Evolutionary conservation across 2,888 invertebrate genomes (phyloP).

Genomic region (Plusia festucae): DNA sequence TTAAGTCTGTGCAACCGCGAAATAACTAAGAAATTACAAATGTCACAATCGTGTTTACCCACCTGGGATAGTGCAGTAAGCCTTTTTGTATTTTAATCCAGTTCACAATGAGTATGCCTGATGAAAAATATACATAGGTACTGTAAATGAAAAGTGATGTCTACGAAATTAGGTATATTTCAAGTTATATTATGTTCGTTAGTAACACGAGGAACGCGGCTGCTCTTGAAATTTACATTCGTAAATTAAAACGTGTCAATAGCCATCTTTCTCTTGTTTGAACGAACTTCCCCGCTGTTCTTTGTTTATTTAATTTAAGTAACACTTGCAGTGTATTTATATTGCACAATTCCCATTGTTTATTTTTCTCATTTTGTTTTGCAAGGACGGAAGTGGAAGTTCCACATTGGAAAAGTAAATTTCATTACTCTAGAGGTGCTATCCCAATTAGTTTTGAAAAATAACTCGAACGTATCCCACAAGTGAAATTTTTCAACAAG

Average conservation of each 20-base stretch:
- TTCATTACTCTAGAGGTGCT: conserved; percentile 5
- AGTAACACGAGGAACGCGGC: conserved; percentile 29
- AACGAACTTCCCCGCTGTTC: conserved; percentile 25
- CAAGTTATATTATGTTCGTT: conserved; percentile 56
- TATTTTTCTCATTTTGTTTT: conserved; percentile 20
- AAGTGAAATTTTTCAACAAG: conserved; percentile 84
- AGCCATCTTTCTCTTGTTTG: conserved; percentile 29
- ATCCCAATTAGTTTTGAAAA: conserved; percentile 57
- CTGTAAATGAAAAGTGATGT: background rate
- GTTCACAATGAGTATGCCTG: background rate
- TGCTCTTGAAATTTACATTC: conserved; percentile 36
- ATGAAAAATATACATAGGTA: background rate
- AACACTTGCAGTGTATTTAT: conserved; percentile 21
- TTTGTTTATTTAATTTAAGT: conserved; percentile 32
- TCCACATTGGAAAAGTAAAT: background rate
- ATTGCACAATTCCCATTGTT: conserved; percentile 24
- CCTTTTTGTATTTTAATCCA: background rate
- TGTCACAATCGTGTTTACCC: background rate
- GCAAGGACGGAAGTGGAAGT: conserved; percentile 20
- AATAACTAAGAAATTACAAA: conserved; percentile 4
- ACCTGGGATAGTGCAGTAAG: background rate
- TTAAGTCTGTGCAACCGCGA: conserved; percentile 1
- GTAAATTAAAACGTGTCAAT: conserved; percentile 51
- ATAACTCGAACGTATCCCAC: conserved; percentile 70
- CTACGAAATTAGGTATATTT: too few relatives aligned